phyloP scores from a whole-genome alignment of 2,888 invertebrate species.

The Drosophila demipolita region DNA sequence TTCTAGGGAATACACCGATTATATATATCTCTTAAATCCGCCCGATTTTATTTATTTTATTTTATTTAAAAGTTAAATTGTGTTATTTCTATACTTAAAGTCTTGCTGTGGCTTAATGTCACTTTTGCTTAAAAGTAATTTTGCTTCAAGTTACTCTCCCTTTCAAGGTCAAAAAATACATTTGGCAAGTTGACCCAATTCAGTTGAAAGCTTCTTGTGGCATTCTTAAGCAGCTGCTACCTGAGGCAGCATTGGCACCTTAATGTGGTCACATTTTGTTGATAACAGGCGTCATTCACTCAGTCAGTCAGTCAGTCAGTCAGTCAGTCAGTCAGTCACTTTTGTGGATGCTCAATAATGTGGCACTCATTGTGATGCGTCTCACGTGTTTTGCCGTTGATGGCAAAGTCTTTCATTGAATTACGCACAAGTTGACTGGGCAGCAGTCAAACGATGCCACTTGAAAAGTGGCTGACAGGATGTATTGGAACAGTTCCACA shows the following conservation, averaged over 20 bases:
- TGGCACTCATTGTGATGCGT: conserved; percentile 42
- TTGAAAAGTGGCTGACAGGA: conserved; percentile 67
- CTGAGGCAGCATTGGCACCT: conserved; percentile 49
- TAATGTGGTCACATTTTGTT: conserved; percentile 67
- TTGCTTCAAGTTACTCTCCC: conserved; percentile 3
- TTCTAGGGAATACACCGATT: not conserved
- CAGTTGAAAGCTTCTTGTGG: conserved; percentile 34
- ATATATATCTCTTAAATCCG: not conserved
- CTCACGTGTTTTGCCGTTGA: conserved; percentile 66
- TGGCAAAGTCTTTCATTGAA: conserved; percentile 73
- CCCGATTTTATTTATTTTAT: too few relatives aligned
- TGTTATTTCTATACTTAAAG: not conserved
- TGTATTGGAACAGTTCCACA: conserved; percentile 20
- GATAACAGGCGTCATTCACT: conserved; percentile 30
- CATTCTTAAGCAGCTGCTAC: conserved; percentile 61
- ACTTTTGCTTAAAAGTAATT: not conserved
- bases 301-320: not conserved
- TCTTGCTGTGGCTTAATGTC: not conserved
- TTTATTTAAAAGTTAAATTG: too few relatives aligned
- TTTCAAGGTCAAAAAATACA: conserved; percentile 31
- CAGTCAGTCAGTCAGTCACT: conserved; percentile 12
- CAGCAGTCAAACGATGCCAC: conserved; percentile 42
- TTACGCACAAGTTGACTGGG: conserved; percentile 60
- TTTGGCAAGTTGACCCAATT: conserved; percentile 60
- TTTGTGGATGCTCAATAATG: conserved; percentile 15